Evolutionary conservation across 1,140 invertebrate species (phyloP).

Genomic region (Apis laboriosa): DNA sequence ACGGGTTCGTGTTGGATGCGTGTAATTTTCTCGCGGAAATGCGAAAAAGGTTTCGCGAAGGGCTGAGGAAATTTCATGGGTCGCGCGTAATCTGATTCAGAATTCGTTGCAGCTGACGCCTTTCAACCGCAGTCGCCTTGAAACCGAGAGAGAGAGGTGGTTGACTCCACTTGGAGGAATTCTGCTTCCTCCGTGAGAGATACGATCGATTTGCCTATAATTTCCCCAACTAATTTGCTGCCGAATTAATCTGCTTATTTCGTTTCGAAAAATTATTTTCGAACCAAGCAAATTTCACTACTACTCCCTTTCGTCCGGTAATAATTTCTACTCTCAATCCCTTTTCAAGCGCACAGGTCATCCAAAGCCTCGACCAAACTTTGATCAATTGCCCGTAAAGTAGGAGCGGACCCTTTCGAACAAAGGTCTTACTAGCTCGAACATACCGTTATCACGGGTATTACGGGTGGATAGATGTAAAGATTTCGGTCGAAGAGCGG

Average conservation of each 20-base stretch:
- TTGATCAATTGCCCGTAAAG: too few species aligned
- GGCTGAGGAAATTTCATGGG: background rate
- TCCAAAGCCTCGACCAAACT: too few species aligned
- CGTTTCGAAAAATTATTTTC: background rate
- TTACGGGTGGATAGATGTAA: conserved; percentile 1
- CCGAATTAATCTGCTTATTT: background rate
- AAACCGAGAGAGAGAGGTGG: background rate
- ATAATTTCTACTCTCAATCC: too few species aligned
- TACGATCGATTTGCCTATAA: conserved; percentile 3
- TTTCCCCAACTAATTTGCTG: conserved; percentile 12
- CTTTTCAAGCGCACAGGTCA: too few species aligned
- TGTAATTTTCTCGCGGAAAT: background rate
- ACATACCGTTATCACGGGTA: background rate
- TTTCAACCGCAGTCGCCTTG: conserved; percentile 23
- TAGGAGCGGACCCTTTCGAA: background rate
- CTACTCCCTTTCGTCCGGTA: background rate
- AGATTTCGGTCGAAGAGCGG: conserved; percentile 24
- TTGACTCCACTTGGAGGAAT: conserved; percentile 11
- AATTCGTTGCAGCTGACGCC: conserved; percentile 28
- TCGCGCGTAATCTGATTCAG: conserved; percentile 23
- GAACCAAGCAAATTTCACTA: conserved; percentile 4
- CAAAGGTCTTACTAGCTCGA: background rate
- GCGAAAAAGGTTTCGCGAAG: background rate
- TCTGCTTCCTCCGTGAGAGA: background rate
- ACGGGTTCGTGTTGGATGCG: background rate